A percentile compares a stretch with the other conserved stretches of the same genome.
Evolutionary conservation across 2,888 invertebrate genomes (phyloP).

Genomic region (Homarus gammarus): DNA sequence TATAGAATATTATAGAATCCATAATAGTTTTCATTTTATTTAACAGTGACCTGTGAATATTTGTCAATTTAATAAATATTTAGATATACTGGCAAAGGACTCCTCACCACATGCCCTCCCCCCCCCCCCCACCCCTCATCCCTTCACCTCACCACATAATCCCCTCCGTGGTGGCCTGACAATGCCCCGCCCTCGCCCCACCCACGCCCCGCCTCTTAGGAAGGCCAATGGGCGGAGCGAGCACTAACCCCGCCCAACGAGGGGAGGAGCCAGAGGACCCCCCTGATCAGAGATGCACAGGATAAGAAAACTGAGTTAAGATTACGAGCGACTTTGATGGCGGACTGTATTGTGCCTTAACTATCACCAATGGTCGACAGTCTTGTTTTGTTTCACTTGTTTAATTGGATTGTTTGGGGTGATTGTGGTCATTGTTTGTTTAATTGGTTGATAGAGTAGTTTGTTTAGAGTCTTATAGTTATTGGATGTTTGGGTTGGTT

Average conservation of each 20-base stretch:
- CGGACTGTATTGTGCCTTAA: background rate
- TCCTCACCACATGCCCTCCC: background rate
- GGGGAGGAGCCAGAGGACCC: background rate
- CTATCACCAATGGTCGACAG: background rate
- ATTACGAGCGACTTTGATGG: background rate
- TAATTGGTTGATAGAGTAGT: too few relatives aligned
- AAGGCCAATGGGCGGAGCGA: background rate
- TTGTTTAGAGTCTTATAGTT: too few relatives aligned
- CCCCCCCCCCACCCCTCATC: too few relatives aligned
- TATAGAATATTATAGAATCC: too few relatives aligned
- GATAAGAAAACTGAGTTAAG: constrained; percentile 1
- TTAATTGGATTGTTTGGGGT: too few relatives aligned
- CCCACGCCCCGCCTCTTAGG: background rate
- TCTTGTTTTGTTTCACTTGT: background rate
- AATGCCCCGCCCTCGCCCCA: too few relatives aligned
- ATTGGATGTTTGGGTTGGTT: too few relatives aligned
- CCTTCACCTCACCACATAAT: background rate
- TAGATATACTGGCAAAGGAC: background rate
- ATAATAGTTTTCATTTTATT: too few relatives aligned
- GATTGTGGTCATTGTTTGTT: too few relatives aligned
- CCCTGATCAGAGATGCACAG: background rate
- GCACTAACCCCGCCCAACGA: background rate
- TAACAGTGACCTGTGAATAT: too few relatives aligned
- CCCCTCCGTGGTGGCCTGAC: background rate
- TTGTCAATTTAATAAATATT: too few relatives aligned